Evolutionary conservation across 2,113 vertebrate species (phyloP), one percentile per base, ranked within the genome.

Genomic region (Thymallus thymallus): DNA sequence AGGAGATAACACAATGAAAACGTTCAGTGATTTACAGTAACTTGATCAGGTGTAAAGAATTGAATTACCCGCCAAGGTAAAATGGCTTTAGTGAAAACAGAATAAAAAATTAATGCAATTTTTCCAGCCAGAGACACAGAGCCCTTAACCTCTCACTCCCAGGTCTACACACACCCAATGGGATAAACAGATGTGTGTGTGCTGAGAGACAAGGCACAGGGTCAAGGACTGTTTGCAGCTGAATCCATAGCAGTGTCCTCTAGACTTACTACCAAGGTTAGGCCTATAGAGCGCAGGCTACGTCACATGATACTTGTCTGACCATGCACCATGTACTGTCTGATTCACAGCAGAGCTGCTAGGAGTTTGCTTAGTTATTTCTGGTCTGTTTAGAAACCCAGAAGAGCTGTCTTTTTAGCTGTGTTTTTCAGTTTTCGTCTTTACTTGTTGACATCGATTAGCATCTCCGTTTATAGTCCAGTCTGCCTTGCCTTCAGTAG

Each of bases 1-100:
- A 41, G 30, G 75, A 35, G 76, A 75, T 51, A 24, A 13, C 24
- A 46, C 45, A 26, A 45, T 80, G 69, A 79, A 79, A 86, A 85
- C 70, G 81, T 85, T 77, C 46, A 72, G 64, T 70, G 63, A 76
- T 85, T 80, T 69, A 76, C 66, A 14, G 48, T 30, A 67, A 80
- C 60, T 45, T 46, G 61, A 83, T 74, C 72, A 72, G 6, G 23
- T 24, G 7, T 76, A 75, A 83, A 74, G 56, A 85, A 86, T 85
- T 77, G 56, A 84, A 82, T 87, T 71, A 82, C 2, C 16, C 72
- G 70, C 45, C 22, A 46, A 75, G 77, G 80, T 72, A 78, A 81
- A 29, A 67, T 48, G 60, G 70, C 69, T 76, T 71, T 30, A 72
- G 48, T 76, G 51, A 76, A 68, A 79, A 69, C 51, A 68, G 48